Evolutionary conservation across 2,888 invertebrate genomes (phyloP), one percentile per base, ranked within the genome.

Genomic region (Norana najaformis): DNA sequence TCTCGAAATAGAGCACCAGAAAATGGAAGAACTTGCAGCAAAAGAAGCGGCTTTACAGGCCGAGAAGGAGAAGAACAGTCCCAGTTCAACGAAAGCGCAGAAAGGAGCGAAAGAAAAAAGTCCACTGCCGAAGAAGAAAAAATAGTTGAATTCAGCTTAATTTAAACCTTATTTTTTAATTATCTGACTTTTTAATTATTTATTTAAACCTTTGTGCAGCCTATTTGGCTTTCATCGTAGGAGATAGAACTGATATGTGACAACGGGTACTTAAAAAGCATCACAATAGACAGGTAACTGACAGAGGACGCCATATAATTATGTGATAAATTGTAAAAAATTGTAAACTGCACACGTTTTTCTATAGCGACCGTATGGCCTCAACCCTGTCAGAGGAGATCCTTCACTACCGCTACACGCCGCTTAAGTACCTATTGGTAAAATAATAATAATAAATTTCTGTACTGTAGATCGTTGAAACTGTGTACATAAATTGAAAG

Each of bases 1-100:
- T 92, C 92, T 94, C 53, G 94, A 94, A 47, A 94, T 94, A 13
- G 94, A 94, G 91, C 92, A 94, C 69, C 93, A 92, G 89, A 92
- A 93, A 34, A 92, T 93, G 90, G 94, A 94, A 90, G 94, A 94
- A 88, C 89, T 94, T 37, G 94, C 94, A n/a, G 93, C 93, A 18
- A 93, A 93, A 89, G 94, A 94, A 90, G 94, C 94, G 14, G 93
- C 93, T 35, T 83, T 93, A 69, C 93, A 92, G 88, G 94, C 94
- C 5, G 94, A 94, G 83, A 92, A 92, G n/a, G 94, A 94, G 89
- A 91, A 92, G 88, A 90, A 90, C 36, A 92, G 93, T 8, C 94
- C 94, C 89, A 53, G 89, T 23, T 93, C 94, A 34, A 93, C 94
- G 1, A 94, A 94, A 91, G 93, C 93, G 34, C 93, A 93, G 91